Evolutionary conservation across 2,888 invertebrate genomes (phyloP), one percentile per base, ranked within the genome.

Genomic region (Drosophila atripex): DNA sequence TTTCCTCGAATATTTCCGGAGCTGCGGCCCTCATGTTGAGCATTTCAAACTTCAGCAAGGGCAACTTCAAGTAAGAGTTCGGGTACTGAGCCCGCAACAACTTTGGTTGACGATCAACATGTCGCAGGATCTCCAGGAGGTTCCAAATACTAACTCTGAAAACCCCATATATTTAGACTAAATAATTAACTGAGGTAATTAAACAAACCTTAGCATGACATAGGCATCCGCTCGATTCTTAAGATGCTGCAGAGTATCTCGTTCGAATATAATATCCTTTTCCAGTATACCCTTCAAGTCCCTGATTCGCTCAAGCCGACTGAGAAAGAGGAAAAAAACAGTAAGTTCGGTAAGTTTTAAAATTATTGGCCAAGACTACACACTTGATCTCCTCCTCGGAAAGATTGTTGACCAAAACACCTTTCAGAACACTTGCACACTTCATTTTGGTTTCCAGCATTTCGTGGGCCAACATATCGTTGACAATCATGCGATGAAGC

Each of bases 1-100:
- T 88, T 50, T 88, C 88, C 61, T 91, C 91, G 57, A 80, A 89
- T 2, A 78, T 66, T 54, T 86, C 83, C 7, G 91, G 91, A 0
- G 91, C 84, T 43, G 74, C 83, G n/a, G 89, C 86, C 14, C 80
- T 80, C 79, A 88, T 84, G 16, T 80, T 83, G 0, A 89, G 75
- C 80, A 88, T 86, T 55, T 90, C 89, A 39, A 91, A 91, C 50
- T 89, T 90, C 1, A 91, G 70, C 5, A 91, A 68, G 2, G 91
- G 91, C 35, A 92, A 64, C 57, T 89, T 89, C 12, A 91, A 71
- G 59, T 91, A 88, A 0, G 83, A 75, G 35, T 80, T 89, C 0
- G 91, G 91, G 85, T 91, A 91, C n/a, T 70, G 59, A 0, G 84
- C 28, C 2, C 76, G 82, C 11, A 83, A 23, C 0, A 75, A 7